Evolutionary conservation across 1,140 invertebrate species (phyloP), one percentile per base, ranked within the genome.

Genomic region (Coelopa frigida): DNA sequence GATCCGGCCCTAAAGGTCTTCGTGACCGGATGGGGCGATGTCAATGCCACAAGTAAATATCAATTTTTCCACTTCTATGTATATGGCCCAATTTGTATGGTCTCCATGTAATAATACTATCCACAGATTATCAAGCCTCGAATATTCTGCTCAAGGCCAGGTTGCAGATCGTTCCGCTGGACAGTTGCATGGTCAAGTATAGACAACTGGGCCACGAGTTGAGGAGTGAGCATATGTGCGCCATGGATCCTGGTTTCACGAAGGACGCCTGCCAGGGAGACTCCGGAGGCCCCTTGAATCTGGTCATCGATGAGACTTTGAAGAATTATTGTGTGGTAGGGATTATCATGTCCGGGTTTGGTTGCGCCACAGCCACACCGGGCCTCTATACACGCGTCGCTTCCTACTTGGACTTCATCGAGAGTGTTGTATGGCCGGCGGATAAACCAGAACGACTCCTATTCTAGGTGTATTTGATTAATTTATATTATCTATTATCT

Each of bases 301-400:
- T 58, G 0, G 61, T 71, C 5, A 26, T 61, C 52, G 35, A 56
- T 47, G 41, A 47, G 24, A 39, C 52, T 1, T 47, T 49, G 8
- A 55, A 43, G 10, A 39, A 52, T 7, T 65, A 51, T 38, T 52
- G 41, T 39, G 58, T 65, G 1, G 51, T 73, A 15, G 83, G 81
- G 2, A 57, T 84, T 3, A 78, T 82, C 3, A 81, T 79, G 0
- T 78, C 82, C 55, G 87, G 86, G 5, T 75, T 75, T 0, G 70
- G 71, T 0, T 86, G 83, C 55, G 82, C 77, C 3, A 73, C 75
- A 49, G 50, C 59, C 10, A 77, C 74, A 4, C 75, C 75, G 54
- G 79, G 78, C 0, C 72, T 85, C 11, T 85, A 85, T 49, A 82
- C 82, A 1, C 74, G 72, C 49, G 78, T 85, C 2, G 57, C 70